A percentile compares a stretch with the other conserved stretches of the same genome.
Evolutionary conservation across 2,888 invertebrate genomes (phyloP).

Genomic region (Blomia tropicalis): DNA sequence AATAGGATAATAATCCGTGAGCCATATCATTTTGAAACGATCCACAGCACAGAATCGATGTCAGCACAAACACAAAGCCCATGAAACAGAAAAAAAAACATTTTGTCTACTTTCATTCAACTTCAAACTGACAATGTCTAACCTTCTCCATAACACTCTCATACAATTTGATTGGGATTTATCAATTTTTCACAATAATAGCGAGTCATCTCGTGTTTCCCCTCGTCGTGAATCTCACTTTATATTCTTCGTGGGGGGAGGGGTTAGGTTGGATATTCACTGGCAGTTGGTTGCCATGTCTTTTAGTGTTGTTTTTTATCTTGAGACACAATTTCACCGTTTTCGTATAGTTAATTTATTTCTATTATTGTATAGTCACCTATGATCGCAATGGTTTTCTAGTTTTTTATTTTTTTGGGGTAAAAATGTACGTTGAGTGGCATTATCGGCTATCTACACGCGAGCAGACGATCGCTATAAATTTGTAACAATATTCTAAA

Average conservation of each 20-base stretch:
- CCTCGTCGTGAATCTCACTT: background rate
- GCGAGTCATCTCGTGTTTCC: background rate
- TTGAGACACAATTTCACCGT: too few species aligned
- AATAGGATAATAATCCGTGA: too few species aligned
- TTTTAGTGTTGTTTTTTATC: too few species aligned
- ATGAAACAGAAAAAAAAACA: too few species aligned
- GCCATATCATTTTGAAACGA: too few species aligned
- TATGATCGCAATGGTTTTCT: background rate
- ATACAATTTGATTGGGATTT: background rate
- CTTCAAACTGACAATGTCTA: too few species aligned
- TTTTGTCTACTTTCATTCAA: too few species aligned
- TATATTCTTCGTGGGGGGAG: background rate
- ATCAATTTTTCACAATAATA: background rate
- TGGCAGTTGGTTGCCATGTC: too few species aligned
- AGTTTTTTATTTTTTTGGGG: background rate
- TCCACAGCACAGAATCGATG: too few species aligned
- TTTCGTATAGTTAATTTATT: background rate
- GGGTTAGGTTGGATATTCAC: too few species aligned
- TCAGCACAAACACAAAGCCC: too few species aligned
- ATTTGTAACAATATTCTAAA: background rate
- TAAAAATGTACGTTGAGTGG: background rate
- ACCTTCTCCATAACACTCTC: too few species aligned
- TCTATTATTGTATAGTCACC: conserved; percentile 12
- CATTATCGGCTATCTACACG: conserved; percentile 7
- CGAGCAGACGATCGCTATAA: conserved; percentile 9